Base-by-base conservation (phyloP, 2,797 vertebrate genomes). In the Onychomys torridus region DNA sequence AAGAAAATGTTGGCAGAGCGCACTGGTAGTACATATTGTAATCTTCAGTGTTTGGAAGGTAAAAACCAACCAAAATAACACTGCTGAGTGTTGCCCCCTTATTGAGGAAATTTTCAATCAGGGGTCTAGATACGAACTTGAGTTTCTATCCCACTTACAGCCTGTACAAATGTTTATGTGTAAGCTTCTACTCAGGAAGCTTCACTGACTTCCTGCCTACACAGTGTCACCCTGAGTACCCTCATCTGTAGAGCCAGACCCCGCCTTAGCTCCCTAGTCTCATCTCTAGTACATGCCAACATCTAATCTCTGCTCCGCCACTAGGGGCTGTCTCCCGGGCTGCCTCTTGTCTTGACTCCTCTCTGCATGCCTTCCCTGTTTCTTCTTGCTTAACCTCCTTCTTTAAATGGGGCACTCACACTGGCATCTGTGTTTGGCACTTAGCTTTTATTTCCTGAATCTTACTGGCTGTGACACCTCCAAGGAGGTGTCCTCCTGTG, bases 381-480 rank as follows among this genome's bases (percentile, higher is more conserved):
- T 52, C 34, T 91, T 65, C 79, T 81, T 89, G 63, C 59, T 73
- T 84, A 52, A 2, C 49, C 12, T 57, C 29, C 16, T 63, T 16
- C 2, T 76, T 79, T 55, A 40, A 84, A 10, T 29, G 21, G n/a
- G 77, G 90, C 27, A 5, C 32, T 27, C 32, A 34, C 19, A 61
- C 25, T 73, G n/a, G 32, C 25, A 32, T 27, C 78, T 61, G 7
- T 11, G 67, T 49, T 88, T 89, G 71, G 40, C 14, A 69, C 25
- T 55, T 27, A 49, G 32, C 21, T 0, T 88, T 73, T 85, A 10
- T 92, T 79, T 10, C 57, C 61, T 27, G 32, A 37, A 0, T 40
- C 69, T 67, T 82, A 32, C 34, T 93, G 73, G 11, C 21, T 94
- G 55, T 91, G 46, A 27, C 92, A 63, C 46, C 63, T 55, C 61